Percentiles rank a stretch among this genome's conserved stretches.
Evolutionary conservation across 2,888 invertebrate genomes (phyloP).

Genomic region (Apoderus coryli): DNA sequence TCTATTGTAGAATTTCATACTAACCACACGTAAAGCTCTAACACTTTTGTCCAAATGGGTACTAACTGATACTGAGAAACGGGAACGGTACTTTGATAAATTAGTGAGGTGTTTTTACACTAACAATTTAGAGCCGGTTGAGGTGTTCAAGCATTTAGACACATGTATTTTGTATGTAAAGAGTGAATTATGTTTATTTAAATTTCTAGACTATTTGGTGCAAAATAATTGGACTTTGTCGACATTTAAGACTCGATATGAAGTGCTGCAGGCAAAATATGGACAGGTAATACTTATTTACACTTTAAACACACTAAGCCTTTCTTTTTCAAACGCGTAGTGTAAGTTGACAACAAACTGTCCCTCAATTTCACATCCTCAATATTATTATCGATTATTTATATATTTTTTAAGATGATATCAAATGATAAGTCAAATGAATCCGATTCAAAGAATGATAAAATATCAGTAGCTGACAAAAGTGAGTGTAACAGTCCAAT

Average conservation of each 20-base stretch:
- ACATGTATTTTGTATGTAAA: slow-evolving; percentile 40
- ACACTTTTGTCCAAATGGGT: slow-evolving; percentile 41
- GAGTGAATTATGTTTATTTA: slow-evolving; percentile 42
- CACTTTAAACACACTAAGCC: too few species aligned
- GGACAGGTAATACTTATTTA: slow-evolving; percentile 34
- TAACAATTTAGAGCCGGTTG: slow-evolving; percentile 33
- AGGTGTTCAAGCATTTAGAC: slow-evolving; percentile 40
- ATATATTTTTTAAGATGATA: slow-evolving; percentile 14
- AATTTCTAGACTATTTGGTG: slow-evolving; percentile 34
- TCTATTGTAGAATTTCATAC: slow-evolving; percentile 26
- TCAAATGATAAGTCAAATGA: slow-evolving; percentile 20
- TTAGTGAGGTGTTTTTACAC: slow-evolving; percentile 37
- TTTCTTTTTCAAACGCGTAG: too few species aligned
- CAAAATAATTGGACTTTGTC: slow-evolving; percentile 36
- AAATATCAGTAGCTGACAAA: slow-evolving; percentile 27
- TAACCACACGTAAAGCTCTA: slow-evolving; percentile 32
- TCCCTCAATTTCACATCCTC: too few species aligned
- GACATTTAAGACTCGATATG: slow-evolving; percentile 35
- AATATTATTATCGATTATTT: too few species aligned
- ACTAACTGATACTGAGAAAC: slow-evolving; percentile 31
- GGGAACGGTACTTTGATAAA: slow-evolving; percentile 40
- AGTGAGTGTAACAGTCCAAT: slow-evolving; percentile 22
- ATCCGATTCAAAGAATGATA: slow-evolving; percentile 23
- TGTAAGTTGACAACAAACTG: too few species aligned
- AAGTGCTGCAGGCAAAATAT: slow-evolving; percentile 34